phyloP scores from a whole-genome alignment of 2,888 invertebrate species.

The Ceramica pisi region DNA sequence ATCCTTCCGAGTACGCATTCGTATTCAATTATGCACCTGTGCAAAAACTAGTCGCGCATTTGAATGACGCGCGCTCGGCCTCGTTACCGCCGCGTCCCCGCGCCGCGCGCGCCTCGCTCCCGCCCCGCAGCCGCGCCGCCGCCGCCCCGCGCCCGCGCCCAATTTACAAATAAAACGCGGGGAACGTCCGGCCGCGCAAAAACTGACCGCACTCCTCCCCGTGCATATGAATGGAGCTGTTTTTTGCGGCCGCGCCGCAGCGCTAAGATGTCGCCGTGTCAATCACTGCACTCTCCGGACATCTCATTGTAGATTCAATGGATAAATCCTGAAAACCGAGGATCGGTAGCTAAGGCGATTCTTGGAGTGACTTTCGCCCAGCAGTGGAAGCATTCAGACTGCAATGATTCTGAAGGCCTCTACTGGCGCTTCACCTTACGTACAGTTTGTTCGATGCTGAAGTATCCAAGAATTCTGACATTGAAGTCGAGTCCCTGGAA shows the following conservation, averaged over 20 bases:
- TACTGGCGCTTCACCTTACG: no score
- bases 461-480: not conserved
- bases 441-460: not conserved
- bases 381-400: not conserved
- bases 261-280: constrained; percentile 78
- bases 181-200: constrained; percentile 88
- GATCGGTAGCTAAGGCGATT: not conserved
- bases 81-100: constrained; percentile 67
- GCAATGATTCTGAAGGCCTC: not conserved
- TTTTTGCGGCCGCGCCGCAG: constrained; percentile 77
- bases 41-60: constrained; percentile 89
- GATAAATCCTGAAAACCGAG: not conserved
- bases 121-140: constrained; percentile 59
- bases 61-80: constrained; percentile 81
- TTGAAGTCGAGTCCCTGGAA: not conserved
- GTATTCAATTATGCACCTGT: constrained; percentile 85
- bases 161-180: constrained; percentile 90
- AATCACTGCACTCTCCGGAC: constrained; percentile 68
- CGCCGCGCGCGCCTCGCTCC: constrained; percentile 59
- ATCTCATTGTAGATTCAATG: not conserved
- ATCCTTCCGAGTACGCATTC: constrained; percentile 83
- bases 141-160: constrained; percentile 74
- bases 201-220: constrained; percentile 83
- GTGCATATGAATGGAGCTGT: constrained; percentile 88
- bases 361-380: not conserved